Percentiles rank a stretch among this genome's conserved stretches.
Evolutionary conservation across 2,797 vertebrate genomes (phyloP).

Genomic region (Karalla daura): DNA sequence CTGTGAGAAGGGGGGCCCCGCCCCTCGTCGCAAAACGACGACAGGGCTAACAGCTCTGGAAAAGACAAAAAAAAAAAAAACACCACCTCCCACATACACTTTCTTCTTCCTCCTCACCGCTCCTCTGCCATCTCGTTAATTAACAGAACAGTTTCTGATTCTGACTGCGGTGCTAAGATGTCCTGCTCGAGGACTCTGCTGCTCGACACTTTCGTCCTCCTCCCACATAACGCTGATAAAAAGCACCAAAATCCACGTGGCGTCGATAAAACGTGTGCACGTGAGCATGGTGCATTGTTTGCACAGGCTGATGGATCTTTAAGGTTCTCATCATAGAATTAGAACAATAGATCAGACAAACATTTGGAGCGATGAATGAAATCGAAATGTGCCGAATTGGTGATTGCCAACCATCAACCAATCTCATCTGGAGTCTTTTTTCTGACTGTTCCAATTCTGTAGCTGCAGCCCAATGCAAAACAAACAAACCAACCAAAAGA

Average conservation of each 20-base stretch:
- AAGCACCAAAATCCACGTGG: slow-evolving; percentile 46
- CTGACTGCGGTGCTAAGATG: slow-evolving; percentile 18
- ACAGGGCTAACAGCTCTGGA: slow-evolving; percentile 69
- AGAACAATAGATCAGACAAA: slow-evolving; percentile 59
- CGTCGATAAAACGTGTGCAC: slow-evolving; percentile 31
- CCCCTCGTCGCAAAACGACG: slow-evolving; percentile 55
- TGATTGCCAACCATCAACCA: not conserved
- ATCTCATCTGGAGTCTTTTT: slow-evolving; percentile 4
- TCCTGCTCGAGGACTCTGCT: slow-evolving; percentile 34
- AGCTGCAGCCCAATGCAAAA: slow-evolving; percentile 46
- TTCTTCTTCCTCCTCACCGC: not conserved
- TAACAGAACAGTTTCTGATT: slow-evolving; percentile 29
- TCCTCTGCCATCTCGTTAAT: slow-evolving; percentile 37
- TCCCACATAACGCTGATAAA: slow-evolving; percentile 48
- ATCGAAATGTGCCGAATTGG: no score
- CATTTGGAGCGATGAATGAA: not conserved
- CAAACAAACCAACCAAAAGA: no score
- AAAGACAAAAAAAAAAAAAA: slow-evolving; percentile 22
- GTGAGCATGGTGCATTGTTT: slow-evolving; percentile 35
- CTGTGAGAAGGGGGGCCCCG: slow-evolving; percentile 78
- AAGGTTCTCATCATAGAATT: slow-evolving; percentile 48
- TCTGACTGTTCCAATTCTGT: slow-evolving; percentile 58
- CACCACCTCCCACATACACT: slow-evolving; percentile 40
- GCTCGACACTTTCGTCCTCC: slow-evolving; percentile 57
- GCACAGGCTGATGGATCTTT: slow-evolving; percentile 31